Evolutionary conservation across 2,113 vertebrate genomes (phyloP), one percentile per base, ranked within the genome.

Genomic region (Sinocyclocheilus anophthalmus): DNA sequence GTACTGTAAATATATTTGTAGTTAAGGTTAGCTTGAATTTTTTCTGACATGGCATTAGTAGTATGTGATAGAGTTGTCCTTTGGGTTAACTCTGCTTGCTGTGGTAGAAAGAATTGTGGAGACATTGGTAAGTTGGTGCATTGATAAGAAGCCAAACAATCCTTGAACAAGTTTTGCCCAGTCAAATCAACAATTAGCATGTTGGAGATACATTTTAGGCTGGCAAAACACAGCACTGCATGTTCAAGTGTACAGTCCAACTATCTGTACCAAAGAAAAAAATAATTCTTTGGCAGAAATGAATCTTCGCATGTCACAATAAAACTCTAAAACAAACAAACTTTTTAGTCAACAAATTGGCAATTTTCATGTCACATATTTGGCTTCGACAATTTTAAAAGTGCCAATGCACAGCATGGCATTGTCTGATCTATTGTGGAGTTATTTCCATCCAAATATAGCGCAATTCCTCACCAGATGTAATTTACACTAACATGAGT

Each of bases 171-270:
- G 61, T 63, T 65, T 72, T 39, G 18, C 3, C 33, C 18, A 72
- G 33, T 78, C 53, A 55, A 45, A 61, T 61, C 55, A 77, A 53
- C 22, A 16, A 77, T 77, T 30, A 53, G n/a, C 76, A 33, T 33
- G 48, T 53, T 16, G 50, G 13, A 76, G 73, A 24, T 75, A 5
- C 5, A 37, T 16, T 39, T n/a, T n/a, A 61, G 59, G 59, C 9
- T 37, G 30, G 16, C 7, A 0, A 45, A 73, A 45, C 2, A 73
- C 20, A 73, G 70, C 39, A 42, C 10, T 42, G 37, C 26, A 22
- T 57, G 10, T 9, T 20, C 24, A 53, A 13, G 9, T 18, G 8
- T 1, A 9, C 76, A 7, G 30, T 50, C n/a, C 42, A 67, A 3
- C 5, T 50, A 67, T 81, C 26, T 80, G 77, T 42, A 45, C 59